These are phyloP conservation scores for Pseudomugil tenellus DNA, from an alignment of 2,797 vertebrate genomes.

Conservation along the genomic window DNA sequence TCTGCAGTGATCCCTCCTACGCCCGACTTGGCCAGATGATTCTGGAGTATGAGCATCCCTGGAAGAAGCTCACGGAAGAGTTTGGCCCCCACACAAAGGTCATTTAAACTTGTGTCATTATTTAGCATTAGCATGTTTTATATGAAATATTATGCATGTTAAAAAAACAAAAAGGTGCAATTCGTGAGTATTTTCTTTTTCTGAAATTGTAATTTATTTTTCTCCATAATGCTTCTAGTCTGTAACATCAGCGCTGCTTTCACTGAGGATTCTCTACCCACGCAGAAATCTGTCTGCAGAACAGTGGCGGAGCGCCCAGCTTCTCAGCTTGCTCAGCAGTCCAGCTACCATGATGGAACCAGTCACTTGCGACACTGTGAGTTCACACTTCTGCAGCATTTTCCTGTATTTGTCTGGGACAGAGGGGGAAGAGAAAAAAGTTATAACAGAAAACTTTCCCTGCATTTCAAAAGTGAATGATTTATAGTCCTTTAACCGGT, in stretches of 20 bases:
- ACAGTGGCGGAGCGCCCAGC: slow-evolving; percentile 90
- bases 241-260: slow-evolving; percentile 90
- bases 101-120: not conserved
- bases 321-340: slow-evolving; percentile 88
- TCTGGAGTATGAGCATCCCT: slow-evolving; percentile 91
- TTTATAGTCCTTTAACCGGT: no score
- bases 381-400: slow-evolving; percentile 36
- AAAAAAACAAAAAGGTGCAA: not conserved
- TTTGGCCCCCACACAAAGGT: slow-evolving; percentile 94
- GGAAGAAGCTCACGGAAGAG: slow-evolving; percentile 93
- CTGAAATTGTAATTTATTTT: not conserved
- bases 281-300: slow-evolving; percentile 90
- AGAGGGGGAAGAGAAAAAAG: not conserved
- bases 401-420: slow-evolving; percentile 7
- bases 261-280: slow-evolving; percentile 85
- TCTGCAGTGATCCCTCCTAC: slow-evolving; percentile 87
- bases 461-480: not conserved
- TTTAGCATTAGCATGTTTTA: not conserved
- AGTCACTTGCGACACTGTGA: slow-evolving; percentile 87
- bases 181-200: not conserved
- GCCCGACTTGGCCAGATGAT: slow-evolving; percentile 93
- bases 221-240: slow-evolving; percentile 72
- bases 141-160: not conserved
- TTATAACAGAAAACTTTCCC: not conserved
- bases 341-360: slow-evolving; percentile 88